phyloP scores from a whole-genome alignment of 2,888 invertebrate species.

The Leptogaster cylindrica region DNA sequence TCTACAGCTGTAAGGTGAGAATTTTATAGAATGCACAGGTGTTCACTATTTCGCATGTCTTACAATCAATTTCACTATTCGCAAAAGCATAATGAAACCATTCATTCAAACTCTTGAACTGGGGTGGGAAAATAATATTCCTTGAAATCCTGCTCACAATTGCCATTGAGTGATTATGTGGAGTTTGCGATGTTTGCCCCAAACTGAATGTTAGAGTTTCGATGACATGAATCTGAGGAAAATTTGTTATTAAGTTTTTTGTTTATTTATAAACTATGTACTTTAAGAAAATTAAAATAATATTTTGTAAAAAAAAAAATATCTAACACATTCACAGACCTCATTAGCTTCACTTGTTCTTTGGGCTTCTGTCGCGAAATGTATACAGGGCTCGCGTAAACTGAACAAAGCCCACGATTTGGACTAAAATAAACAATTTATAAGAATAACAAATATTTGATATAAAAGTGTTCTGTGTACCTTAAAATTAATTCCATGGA shows the following conservation, averaged over 20 bases:
- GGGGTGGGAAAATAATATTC: constrained; percentile 92
- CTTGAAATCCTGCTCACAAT: constrained; percentile 92
- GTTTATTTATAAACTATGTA: not conserved
- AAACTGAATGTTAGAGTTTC: constrained; percentile 90
- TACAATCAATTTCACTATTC: constrained; percentile 92
- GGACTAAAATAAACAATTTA: constrained; percentile 60
- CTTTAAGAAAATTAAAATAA: not conserved
- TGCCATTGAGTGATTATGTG: constrained; percentile 88
- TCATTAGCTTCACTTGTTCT: constrained; percentile 76
- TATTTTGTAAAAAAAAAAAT: not conserved
- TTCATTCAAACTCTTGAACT: constrained; percentile 91
- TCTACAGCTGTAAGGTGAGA: constrained; percentile 73
- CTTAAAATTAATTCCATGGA: constrained; percentile 96
- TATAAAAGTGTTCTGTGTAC: constrained; percentile 44
- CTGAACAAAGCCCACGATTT: constrained; percentile 97
- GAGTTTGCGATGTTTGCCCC: constrained; percentile 73
- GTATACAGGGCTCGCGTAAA: constrained; percentile 88
- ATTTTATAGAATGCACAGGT: not conserved
- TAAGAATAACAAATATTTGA: not conserved
- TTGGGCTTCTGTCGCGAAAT: constrained; percentile 92
- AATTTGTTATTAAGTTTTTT: not conserved
- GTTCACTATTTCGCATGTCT: constrained; percentile 48
- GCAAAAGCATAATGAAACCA: constrained; percentile 98
- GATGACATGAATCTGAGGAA: constrained; percentile 74
- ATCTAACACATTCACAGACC: constrained; percentile 52